Conservation (phyloP, 2,888 invertebrate genomes). For the Aphrophora alni region DNA sequence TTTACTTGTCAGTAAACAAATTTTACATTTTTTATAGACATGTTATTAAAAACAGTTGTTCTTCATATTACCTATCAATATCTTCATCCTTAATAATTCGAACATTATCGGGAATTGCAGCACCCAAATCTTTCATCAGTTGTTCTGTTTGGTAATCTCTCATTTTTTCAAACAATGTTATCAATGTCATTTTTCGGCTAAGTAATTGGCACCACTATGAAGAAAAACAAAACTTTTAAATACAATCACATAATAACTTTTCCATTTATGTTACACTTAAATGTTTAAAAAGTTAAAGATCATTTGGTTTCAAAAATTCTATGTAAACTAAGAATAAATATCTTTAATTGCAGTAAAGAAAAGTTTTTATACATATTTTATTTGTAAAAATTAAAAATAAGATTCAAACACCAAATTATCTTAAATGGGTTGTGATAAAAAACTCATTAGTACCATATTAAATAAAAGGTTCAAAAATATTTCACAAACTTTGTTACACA, state of each 20-base stretch:
- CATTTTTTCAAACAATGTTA: constrained; percentile 89
- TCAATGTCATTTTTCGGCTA: constrained; percentile 81
- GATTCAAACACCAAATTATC: no score
- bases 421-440: no score
- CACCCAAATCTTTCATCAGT: constrained; percentile 81
- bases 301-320: not conserved
- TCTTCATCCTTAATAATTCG: constrained; percentile 86
- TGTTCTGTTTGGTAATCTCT: constrained; percentile 85
- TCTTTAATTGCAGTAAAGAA: no score
- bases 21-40: no score
- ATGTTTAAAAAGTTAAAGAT: not conserved
- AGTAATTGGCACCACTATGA: constrained; percentile 85
- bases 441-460: no score
- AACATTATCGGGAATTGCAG: constrained; percentile 82
- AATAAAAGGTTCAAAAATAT: no score
- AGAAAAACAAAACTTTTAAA: not conserved
- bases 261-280: not conserved
- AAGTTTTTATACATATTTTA: no score
- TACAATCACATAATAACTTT: no score
- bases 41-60: no score
- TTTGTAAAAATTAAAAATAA: no score
- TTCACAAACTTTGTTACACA: no score
- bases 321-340: constrained; percentile 9
- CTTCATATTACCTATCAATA: constrained; percentile 71
- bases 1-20: no score